Base-by-base conservation (phyloP, 2,113 vertebrate genomes). In the Trichomycterus rosablanca region DNA sequence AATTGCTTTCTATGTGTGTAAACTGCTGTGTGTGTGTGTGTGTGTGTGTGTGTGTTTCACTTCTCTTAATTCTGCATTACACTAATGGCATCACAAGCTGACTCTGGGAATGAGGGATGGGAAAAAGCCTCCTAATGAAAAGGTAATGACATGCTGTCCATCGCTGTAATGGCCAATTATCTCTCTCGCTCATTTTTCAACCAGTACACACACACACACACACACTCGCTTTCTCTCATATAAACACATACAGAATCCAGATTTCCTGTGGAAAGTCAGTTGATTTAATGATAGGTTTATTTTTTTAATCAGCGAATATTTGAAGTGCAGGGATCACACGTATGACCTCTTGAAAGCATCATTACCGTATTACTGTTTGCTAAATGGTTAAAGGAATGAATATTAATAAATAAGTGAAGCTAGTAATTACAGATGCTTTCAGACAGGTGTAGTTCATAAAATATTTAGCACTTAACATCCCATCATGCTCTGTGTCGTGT, bases 101-200 rank as follows among this genome's bases (percentile, higher is more conserved):
- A 22, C 49, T 48, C 37, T 1, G 9, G 35, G 35, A 40, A 52
- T 30, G 40, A 15, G 23, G 53, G 54, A 55, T 59, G 60, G 49
- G 46, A 59, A 60, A 59, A 60, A 63, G 30, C 66, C 67, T 54
- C 53, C 32, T 76, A 74, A 76, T 76, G 68, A 69, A 76, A 71
- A 72, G 63, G 66, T 74, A 74, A 77, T 72, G 59, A 67, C 62
- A 65, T 63, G 63, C 69, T 57, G 63, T 63, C 61, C 59, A 51
- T 60, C 32, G 70, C 60, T 64, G 61, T 69, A 74, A 77, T 66
- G 68, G 66, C 59, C 66, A 74, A 74, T 74, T 76, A 76, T 71
- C 54, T 55, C 51, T 34, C 19, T 54, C 66, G 58, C 49, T 39
- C 23, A 32, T 52, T 26, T 28, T 19, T 43, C 34, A 51, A 37